A percentile compares a stretch with the other conserved stretches of the same genome.
Evolutionary conservation across 2,888 invertebrate species (phyloP).

Genomic region (Gari tellinella): DNA sequence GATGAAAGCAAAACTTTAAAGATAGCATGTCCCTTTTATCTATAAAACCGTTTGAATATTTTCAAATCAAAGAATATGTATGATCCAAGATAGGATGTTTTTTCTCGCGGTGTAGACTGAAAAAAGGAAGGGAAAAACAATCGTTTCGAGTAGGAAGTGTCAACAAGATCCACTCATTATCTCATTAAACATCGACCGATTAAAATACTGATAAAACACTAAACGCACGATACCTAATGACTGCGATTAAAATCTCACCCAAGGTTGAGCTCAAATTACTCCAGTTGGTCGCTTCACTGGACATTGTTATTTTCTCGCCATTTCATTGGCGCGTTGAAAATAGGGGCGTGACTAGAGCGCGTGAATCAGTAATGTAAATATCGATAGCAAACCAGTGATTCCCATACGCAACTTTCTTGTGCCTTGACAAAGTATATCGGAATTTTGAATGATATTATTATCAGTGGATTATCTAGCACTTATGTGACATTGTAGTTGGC

Average conservation of each 20-base stretch:
- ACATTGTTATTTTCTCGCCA: constrained; percentile 32
- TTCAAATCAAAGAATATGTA: no score
- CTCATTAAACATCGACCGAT: constrained; percentile 23
- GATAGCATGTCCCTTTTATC: no score
- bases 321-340: constrained; percentile 37
- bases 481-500: constrained; percentile 34
- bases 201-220: constrained; percentile 3
- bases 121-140: no score
- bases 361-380: constrained; percentile 58
- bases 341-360: constrained; percentile 35
- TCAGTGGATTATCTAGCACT: constrained; percentile 7
- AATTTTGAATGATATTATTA: constrained; percentile 30
- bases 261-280: constrained; percentile 37
- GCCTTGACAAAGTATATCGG: constrained; percentile 58
- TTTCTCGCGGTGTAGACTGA: no score
- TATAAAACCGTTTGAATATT: no score
- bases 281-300: constrained; percentile 39
- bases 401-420: constrained; percentile 35
- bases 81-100: no score
- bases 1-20: no score
- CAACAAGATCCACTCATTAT: constrained; percentile 30
- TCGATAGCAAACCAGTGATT: constrained; percentile 31
- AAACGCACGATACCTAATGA: not conserved
- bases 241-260: constrained; percentile 11
- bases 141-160: constrained; percentile 40